Evolutionary conservation across 2,113 vertebrate genomes (phyloP), one percentile per base, ranked within the genome.

Genomic region (Cephalopholis sonnerati): DNA sequence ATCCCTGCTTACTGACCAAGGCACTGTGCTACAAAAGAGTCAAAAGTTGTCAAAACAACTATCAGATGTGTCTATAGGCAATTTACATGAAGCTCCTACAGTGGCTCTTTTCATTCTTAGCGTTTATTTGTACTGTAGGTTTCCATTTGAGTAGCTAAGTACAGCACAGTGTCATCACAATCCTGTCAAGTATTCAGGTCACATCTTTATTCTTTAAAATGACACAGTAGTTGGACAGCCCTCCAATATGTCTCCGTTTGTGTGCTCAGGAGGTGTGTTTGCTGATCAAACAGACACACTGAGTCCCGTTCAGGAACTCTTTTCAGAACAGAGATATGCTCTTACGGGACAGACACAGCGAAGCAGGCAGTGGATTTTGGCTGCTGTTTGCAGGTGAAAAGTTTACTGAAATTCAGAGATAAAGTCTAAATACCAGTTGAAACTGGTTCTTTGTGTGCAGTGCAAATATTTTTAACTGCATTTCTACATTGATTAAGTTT

Each of bases 211-310:
- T 58, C 41, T 73, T 36, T 77, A 13, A 72, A 80, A 53, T 62
- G 58, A 32, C n/a, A 15, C 50, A 59, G 73, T 22, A 58, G 50
- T 36, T 50, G 41, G 53, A 62, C 44, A 32, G 46, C 7, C 15
- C 51, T 73, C 18, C n/a, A 57, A 13, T 51, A 36, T 62, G 57
- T 41, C 29, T 16, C 25, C 32, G 44, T 59, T 17, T 68, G 46
- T 73, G 86, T 41, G 39, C 44, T 54, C 55, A 39, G 39, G 36
- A 64, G 46, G 29, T 48, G 50, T 82, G 68, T 91, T 73, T 81
- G 79, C 72, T 77, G 62, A 64, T 79, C 74, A 85, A 85, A 83
- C 77, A 84, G 74, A 77, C 53, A 39, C 76, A 85, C 9, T 9
- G 59, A 62, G 59, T 63, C 70, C 41, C 17, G 41, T 55, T 68